Percentiles rank a stretch among this genome's conserved stretches.
These are phyloP conservation scores for Delia radicum DNA, from an alignment of 1,140 invertebrate species.

Conservation along the genomic window DNA sequence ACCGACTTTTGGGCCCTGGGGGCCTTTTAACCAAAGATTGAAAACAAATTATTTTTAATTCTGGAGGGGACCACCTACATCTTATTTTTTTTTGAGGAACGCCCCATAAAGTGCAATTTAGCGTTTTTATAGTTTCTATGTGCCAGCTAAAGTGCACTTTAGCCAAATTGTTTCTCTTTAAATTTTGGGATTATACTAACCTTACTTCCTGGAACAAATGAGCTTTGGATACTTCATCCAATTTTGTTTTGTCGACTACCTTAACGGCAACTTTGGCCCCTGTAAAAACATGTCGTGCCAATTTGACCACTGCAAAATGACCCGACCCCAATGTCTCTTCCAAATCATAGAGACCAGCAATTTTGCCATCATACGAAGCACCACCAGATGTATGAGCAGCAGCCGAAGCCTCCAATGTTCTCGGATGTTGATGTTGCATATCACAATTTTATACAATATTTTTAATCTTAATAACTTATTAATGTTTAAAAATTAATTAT, in stretches of 20 bases:
- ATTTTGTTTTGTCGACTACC: conserved; percentile 97
- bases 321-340: conserved; percentile 92
- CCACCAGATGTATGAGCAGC: conserved; percentile 30
- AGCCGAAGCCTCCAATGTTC: conserved; percentile 28
- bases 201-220: conserved; percentile 94
- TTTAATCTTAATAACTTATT: not conserved
- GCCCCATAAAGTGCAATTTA: too few relatives aligned
- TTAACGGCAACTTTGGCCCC: conserved; percentile 96
- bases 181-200: conserved; percentile 29
- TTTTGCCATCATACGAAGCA: conserved; percentile 79
- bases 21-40: too few relatives aligned
- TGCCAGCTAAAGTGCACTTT: too few relatives aligned
- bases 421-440: conserved; percentile 36
- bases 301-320: conserved; percentile 98
- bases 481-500: not conserved
- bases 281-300: conserved; percentile 97
- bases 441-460: too few relatives aligned
- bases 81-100: too few relatives aligned
- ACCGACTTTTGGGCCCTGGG: too few relatives aligned
- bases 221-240: conserved; percentile 93
- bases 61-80: too few relatives aligned
- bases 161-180: not conserved
- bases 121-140: too few relatives aligned
- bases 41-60: too few relatives aligned
- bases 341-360: conserved; percentile 94